Conservation (phyloP, 2,113 vertebrate genomes). For the Nanger granti region DNA sequence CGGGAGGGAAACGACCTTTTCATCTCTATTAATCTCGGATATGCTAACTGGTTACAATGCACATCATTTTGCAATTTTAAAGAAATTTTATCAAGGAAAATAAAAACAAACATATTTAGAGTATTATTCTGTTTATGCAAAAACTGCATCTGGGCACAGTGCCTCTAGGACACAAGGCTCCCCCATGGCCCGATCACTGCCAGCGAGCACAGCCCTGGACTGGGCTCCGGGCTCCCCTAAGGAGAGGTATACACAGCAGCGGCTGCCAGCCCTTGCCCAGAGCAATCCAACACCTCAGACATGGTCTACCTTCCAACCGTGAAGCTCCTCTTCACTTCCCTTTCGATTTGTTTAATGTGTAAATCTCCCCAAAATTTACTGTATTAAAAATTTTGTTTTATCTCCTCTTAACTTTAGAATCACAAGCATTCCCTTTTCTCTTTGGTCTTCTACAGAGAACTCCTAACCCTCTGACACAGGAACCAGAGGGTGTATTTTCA, state of each 20-base stretch:
- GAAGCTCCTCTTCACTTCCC: neutral
- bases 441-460: neutral
- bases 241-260: fast-evolving
- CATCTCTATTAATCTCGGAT: neutral
- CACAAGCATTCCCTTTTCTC: neutral
- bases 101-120: neutral
- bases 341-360: neutral
- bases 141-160: neutral
- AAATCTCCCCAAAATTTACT: neutral
- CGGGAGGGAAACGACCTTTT: neutral
- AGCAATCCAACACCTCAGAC: neutral
- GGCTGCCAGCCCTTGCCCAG: neutral
- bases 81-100: neutral
- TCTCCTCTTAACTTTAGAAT: neutral
- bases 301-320: neutral
- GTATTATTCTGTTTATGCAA: neutral
- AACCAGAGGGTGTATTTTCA: neutral
- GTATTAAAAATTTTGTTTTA: neutral
- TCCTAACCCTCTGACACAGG: neutral
- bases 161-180: neutral
- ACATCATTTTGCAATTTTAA: neutral
- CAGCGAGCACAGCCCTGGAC: neutral
- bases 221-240: neutral
- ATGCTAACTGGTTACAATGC: neutral
- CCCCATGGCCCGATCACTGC: neutral